Evolutionary conservation across 2,797 vertebrate genomes (phyloP).

Genomic region (Taeniopygia guttata): DNA sequence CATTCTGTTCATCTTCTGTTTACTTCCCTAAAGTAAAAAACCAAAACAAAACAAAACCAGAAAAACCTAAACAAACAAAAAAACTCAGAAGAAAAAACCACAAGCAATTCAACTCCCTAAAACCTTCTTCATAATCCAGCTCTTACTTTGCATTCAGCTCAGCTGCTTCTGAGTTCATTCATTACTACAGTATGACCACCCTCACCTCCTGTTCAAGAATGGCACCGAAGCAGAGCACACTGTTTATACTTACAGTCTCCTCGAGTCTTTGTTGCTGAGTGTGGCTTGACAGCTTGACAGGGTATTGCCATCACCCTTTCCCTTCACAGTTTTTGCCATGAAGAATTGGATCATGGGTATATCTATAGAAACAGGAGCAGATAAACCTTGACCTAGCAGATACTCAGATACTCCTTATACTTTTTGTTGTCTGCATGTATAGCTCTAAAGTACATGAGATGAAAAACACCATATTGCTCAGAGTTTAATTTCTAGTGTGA

Average conservation of each 20-base stretch:
- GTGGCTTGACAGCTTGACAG: neutral
- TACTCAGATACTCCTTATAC: neutral
- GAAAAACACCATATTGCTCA: neutral
- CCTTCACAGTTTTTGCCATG: neutral
- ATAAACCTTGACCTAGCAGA: neutral
- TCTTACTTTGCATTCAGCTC: neutral
- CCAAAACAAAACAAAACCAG: accelerated
- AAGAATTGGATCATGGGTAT: neutral
- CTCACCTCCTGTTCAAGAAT: neutral
- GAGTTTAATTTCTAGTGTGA: neutral
- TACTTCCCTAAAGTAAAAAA: neutral
- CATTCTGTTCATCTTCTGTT: neutral
- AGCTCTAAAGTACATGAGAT: neutral
- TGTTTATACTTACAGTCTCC: neutral
- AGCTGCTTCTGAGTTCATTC: neutral
- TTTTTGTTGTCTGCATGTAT: neutral
- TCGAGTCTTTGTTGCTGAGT: neutral
- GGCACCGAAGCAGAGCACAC: neutral
- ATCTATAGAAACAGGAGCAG: neutral
- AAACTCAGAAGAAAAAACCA: accelerated
- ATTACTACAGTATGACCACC: neutral
- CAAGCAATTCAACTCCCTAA: neutral
- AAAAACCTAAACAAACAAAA: neutral
- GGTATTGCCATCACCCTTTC: neutral
- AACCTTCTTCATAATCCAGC: neutral